A percentile compares a stretch with the other conserved stretches of the same genome.
Evolutionary conservation across 92 coral and sea anemone genomes (phyloP).

Genomic region (Galaxea fascicularis): DNA sequence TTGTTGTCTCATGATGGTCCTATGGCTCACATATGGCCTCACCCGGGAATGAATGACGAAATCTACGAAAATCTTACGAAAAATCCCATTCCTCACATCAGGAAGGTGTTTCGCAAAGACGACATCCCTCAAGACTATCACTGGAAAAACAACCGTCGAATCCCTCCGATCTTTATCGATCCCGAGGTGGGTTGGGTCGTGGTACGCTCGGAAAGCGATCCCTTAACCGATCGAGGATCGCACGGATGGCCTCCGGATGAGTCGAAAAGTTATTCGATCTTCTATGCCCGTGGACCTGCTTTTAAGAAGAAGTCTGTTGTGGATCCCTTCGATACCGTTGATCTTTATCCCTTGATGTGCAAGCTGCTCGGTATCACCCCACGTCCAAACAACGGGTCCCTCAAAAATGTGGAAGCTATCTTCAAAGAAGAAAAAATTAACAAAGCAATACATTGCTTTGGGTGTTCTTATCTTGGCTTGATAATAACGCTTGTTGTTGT

Average conservation of each 20-base stretch:
- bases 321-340: constrained; percentile 71
- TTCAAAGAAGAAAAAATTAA: constrained; percentile 13
- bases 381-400: constrained; percentile 85
- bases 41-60: constrained; percentile 61
- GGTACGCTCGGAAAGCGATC: constrained; percentile 42
- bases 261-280: constrained; percentile 74
- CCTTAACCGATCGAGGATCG: constrained; percentile 20
- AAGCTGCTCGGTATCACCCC: constrained; percentile 84
- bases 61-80: constrained; percentile 80
- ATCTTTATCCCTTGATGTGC: constrained; percentile 89
- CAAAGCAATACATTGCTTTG: neutral
- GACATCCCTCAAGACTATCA: constrained; percentile 82
- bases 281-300: constrained; percentile 93
- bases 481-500: neutral
- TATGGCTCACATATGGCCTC: constrained; percentile 78
- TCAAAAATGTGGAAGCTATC: constrained; percentile 70
- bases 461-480: neutral
- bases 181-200: constrained; percentile 80
- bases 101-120: constrained; percentile 72
- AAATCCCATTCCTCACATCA: constrained; percentile 63
- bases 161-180: constrained; percentile 85
- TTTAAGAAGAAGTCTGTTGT: constrained; percentile 71
- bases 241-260: constrained; percentile 71
- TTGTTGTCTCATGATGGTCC: constrained; percentile 56
- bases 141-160: constrained; percentile 89